A percentile compares a stretch with the other conserved stretches of the same genome.
These are phyloP conservation scores for Saguinus imperator DNA, from an alignment of 2,113 vertebrate species.

Conservation along the genomic window DNA sequence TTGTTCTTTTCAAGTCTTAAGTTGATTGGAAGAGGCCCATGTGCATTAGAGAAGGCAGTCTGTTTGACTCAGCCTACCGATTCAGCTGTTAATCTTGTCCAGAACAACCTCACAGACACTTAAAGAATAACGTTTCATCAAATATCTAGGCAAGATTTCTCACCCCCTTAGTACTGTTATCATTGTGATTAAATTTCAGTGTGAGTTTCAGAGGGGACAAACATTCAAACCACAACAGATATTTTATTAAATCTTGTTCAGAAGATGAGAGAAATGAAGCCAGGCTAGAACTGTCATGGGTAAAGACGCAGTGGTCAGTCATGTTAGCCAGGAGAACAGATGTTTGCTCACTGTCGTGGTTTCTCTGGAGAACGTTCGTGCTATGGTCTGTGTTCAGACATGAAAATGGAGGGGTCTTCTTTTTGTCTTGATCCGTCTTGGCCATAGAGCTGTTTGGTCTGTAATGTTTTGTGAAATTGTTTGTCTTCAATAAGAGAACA, in stretches of 20 bases:
- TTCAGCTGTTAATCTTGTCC: no score
- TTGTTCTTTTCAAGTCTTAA: no score
- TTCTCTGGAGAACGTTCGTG: background rate
- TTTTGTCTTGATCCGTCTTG: background rate
- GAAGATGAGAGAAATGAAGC: accelerated
- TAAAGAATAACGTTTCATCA: no score
- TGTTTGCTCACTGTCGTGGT: background rate
- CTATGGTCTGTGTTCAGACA: background rate
- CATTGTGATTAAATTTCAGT: background rate
- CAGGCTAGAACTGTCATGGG: background rate
- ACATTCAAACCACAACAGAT: background rate
- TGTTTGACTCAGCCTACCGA: no score
- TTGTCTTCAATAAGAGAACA: background rate
- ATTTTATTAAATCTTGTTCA: background rate
- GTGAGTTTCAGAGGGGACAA: background rate
- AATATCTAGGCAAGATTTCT: no score
- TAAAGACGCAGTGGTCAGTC: background rate
- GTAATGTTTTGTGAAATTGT: no score
- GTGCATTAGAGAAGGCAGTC: no score
- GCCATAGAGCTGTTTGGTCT: background rate
- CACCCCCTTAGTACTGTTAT: background rate
- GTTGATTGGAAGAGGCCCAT: no score
- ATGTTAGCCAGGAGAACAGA: no score
- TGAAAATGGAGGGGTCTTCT: background rate
- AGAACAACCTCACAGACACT: no score